Base-by-base conservation (phyloP, 2,113 vertebrate species). In the Crotalus helleri region DNA sequence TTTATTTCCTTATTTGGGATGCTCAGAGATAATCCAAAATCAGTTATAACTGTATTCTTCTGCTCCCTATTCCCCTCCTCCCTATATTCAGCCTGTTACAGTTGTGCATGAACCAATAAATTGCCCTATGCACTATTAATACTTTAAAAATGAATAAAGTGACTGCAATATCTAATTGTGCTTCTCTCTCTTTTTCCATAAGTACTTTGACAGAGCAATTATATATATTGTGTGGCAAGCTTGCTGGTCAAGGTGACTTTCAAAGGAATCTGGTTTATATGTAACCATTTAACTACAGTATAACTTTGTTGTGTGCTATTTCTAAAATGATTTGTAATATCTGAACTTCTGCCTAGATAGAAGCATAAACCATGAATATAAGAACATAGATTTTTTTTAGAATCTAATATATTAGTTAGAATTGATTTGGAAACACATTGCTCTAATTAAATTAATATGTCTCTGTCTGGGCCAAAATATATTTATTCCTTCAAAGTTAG, bases 221-320 rank as follows among this genome's bases (percentile, higher is more conserved):
- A 51, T 57, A 13, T 54, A 11, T 64, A 64, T 44, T 87, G 57
- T 90, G 58, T 19, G 46, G 74, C 88, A 87, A 46, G 29, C 51
- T 90, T 92, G 26, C 91, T 91, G 33, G 64, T 85, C 58, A 92
- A 90, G 88, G 88, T 92, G 93, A 92, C 91, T 91, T 92, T 87
- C 53, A 90, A 90, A 94, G 85, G 85, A 69, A 88, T 51, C 5
- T 3, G n/a, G 17, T 61, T 89, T 10, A 0, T 92, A 85, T 87
- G 0, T 53, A n/a, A 93, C 93, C 91, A 91, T 89, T 94, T 54
- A 86, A 9, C 12, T 91, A 87, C 64, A 69, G 29, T 69, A 6
- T n/a, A 61, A 11, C n/a, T 94, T 85, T 95, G 51, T 86, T 93
- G 1, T 39, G 53, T 57, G 92, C 81, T 90, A 61, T 85, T 87